Conservation (phyloP, 2,888 invertebrate genomes). For the Tuta absoluta region DNA sequence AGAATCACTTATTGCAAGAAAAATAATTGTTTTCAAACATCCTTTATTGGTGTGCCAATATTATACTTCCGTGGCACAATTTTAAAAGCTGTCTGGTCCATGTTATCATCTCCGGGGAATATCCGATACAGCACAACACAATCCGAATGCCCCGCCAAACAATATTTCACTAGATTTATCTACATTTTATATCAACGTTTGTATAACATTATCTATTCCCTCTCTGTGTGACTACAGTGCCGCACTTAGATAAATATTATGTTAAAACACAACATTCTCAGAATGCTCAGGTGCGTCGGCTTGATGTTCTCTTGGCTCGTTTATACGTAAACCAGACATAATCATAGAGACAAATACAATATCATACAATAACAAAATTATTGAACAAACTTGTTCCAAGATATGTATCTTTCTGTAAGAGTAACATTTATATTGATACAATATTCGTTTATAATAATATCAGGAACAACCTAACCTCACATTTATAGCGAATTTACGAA, state of each 20-base stretch:
- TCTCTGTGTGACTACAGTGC: constrained; percentile 40
- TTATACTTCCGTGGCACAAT: not conserved
- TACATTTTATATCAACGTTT: constrained; percentile 53
- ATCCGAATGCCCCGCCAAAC: constrained; percentile 24
- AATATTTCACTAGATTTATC: constrained; percentile 47
- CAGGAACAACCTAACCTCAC: too few relatives aligned
- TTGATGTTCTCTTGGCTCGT: not conserved
- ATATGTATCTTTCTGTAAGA: too few relatives aligned
- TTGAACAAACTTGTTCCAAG: too few relatives aligned
- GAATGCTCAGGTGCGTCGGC: not conserved
- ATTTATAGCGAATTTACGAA: too few relatives aligned
- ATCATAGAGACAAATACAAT: not conserved
- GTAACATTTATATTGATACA: too few relatives aligned
- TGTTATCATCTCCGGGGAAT: constrained; percentile 15
- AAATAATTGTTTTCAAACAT: too few relatives aligned
- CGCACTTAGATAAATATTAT: constrained; percentile 5
- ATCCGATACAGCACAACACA: constrained; percentile 21
- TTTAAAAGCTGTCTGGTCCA: constrained; percentile 14
- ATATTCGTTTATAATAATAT: too few relatives aligned
- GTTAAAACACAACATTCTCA: not conserved
- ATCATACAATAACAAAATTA: not conserved
- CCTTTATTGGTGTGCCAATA: constrained; percentile 5
- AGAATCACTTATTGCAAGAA: too few relatives aligned
- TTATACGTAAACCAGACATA: not conserved
- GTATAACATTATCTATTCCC: constrained; percentile 55